Conservation (phyloP, 2,797 vertebrate species). For the Hemitrygon akajei region DNA sequence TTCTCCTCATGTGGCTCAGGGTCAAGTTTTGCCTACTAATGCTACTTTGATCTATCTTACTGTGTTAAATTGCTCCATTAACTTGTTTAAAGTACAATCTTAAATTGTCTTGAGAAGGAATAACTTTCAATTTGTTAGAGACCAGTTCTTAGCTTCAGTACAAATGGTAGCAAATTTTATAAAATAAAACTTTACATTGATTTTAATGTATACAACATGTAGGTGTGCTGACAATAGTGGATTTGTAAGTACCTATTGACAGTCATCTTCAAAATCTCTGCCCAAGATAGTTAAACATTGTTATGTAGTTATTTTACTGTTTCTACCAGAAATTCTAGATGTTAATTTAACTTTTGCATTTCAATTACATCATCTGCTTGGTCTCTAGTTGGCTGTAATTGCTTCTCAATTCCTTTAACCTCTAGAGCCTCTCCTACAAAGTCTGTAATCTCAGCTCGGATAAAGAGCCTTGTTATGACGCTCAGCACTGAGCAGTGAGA, state of each 20-base stretch:
- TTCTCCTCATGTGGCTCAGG: neutral
- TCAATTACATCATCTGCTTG: constrained; percentile 24
- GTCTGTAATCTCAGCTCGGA: constrained; percentile 31
- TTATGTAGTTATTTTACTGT: neutral
- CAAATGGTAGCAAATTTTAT: neutral
- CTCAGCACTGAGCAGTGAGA: constrained; percentile 10
- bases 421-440: constrained; percentile 29
- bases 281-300: neutral
- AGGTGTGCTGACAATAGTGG: neutral
- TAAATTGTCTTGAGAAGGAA: neutral
- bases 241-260: neutral
- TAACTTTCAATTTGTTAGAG: neutral
- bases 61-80: neutral
- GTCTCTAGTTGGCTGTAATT: constrained; percentile 22
- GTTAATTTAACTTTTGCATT: constrained; percentile 20
- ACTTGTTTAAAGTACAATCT: too few species aligned
- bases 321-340: constrained; percentile 17
- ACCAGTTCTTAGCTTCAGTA: neutral
- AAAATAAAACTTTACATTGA: neutral
- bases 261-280: neutral
- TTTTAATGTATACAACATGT: neutral
- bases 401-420: constrained; percentile 31
- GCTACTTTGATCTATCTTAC: neutral
- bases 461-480: constrained; percentile 35
- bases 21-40: neutral